These are phyloP conservation scores for Troilus luridus DNA, from an alignment of 2,888 invertebrate genomes.

Conservation along the genomic window DNA sequence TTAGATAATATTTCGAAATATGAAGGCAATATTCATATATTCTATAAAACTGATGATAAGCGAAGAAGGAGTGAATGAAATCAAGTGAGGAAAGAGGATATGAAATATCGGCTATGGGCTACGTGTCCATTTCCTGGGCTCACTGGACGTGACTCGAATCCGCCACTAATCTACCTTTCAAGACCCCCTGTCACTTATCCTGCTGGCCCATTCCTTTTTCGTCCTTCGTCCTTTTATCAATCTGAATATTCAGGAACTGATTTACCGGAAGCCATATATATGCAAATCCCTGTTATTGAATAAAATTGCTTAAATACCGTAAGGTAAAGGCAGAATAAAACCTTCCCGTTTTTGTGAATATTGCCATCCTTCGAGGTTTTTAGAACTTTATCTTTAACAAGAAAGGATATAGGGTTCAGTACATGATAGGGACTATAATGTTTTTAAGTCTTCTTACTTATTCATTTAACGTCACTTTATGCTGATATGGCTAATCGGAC, in stretches of 20 bases:
- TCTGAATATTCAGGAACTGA: not conserved
- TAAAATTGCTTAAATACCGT: not conserved
- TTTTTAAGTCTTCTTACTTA: no score
- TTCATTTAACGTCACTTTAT: no score
- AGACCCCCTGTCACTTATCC: not conserved
- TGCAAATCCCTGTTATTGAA: not conserved
- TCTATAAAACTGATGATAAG: not conserved
- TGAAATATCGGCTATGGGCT: not conserved
- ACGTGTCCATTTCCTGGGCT: not conserved
- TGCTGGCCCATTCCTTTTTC: not conserved
- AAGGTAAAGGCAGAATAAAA: no score
- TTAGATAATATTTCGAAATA: not conserved
- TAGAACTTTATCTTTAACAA: no score
- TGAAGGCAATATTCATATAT: not conserved
- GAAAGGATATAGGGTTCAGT: no score
- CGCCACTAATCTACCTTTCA: conserved; percentile 10
- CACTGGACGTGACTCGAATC: conserved; percentile 25
- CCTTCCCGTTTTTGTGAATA: no score
- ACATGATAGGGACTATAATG: no score
- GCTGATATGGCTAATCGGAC: no score
- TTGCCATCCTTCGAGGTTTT: no score
- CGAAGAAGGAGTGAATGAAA: not conserved
- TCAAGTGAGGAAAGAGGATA: not conserved
- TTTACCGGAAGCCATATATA: not conserved
- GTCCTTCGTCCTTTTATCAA: not conserved